These are phyloP conservation scores for Pollimyrus isidori DNA, from an alignment of 2,113 vertebrate species.

Conservation along the genomic window DNA sequence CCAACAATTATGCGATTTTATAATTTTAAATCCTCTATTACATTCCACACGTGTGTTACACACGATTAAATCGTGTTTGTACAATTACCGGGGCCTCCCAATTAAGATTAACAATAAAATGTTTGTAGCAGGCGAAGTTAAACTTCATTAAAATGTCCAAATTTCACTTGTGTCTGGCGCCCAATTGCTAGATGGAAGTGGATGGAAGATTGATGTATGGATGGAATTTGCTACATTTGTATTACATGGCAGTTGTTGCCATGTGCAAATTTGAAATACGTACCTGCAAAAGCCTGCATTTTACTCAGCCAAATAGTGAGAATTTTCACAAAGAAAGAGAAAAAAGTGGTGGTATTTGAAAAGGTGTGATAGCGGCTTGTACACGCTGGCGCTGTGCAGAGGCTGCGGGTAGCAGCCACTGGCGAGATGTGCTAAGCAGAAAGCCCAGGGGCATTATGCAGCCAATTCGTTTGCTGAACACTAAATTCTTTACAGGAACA, in stretches of 20 bases:
- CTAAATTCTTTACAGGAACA: slow-evolving; percentile 61
- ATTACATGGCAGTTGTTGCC: background rate
- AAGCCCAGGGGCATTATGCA: slow-evolving; percentile 39
- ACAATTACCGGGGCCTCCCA: background rate
- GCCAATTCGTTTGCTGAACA: slow-evolving; percentile 49
- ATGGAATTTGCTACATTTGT: background rate
- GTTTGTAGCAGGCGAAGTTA: background rate
- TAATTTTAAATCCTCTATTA: background rate
- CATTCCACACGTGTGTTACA: background rate
- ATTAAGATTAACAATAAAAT: background rate
- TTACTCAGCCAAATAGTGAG: background rate
- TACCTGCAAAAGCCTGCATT: background rate
- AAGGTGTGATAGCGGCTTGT: background rate
- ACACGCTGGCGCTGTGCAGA: background rate
- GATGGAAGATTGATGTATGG: background rate
- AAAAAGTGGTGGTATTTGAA: background rate
- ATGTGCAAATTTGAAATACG: background rate
- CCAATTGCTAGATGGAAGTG: background rate
- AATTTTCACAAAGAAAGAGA: background rate
- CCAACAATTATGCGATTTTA: background rate
- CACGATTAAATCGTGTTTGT: background rate
- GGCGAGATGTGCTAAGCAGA: slow-evolving; percentile 49
- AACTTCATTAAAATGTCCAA: background rate
- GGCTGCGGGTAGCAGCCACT: slow-evolving; percentile 26
- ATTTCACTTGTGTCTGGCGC: background rate